A percentile compares a stretch with the other conserved stretches of the same genome.
Conservation (phyloP, 2,113 vertebrate genomes). For the Mobula hypostoma region DNA sequence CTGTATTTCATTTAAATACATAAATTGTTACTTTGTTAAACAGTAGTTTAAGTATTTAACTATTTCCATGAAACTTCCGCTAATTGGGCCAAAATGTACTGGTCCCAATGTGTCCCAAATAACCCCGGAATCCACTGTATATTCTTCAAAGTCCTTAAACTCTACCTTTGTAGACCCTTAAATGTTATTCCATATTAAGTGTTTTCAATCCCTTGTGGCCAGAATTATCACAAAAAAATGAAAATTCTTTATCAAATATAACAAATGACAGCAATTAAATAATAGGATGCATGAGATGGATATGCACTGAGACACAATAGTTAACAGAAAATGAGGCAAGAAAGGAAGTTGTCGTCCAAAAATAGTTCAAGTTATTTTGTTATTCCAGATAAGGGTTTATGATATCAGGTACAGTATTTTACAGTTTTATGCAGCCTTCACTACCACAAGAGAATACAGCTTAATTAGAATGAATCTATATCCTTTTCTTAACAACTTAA, state of each 20-base stretch:
- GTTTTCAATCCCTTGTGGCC: not conserved
- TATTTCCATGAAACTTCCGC: too few relatives aligned
- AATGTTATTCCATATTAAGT: not conserved
- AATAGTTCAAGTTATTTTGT: not conserved
- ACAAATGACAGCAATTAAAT: not conserved
- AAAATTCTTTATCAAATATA: not conserved
- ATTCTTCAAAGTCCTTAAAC: not conserved
- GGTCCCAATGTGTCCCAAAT: too few relatives aligned
- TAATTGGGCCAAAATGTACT: too few relatives aligned
- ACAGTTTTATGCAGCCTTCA: not conserved
- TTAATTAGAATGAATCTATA: not conserved
- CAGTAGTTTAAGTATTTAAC: too few relatives aligned
- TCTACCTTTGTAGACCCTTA: not conserved
- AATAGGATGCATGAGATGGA: not conserved
- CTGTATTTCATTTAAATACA: too few relatives aligned
- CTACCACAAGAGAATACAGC: not conserved
- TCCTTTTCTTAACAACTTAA: not conserved
- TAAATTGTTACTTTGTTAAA: too few relatives aligned
- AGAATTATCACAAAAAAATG: not conserved
- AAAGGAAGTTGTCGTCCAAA: not conserved
- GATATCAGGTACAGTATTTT: not conserved
- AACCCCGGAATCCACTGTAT: not conserved
- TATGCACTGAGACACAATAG: not conserved
- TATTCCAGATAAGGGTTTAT: not conserved
- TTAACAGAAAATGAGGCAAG: slow-evolving; percentile 15